A percentile compares a stretch with the other conserved stretches of the same genome.
phyloP scores from a whole-genome alignment of 1,140 invertebrate genomes.

The Belonocnema kinseyi region DNA sequence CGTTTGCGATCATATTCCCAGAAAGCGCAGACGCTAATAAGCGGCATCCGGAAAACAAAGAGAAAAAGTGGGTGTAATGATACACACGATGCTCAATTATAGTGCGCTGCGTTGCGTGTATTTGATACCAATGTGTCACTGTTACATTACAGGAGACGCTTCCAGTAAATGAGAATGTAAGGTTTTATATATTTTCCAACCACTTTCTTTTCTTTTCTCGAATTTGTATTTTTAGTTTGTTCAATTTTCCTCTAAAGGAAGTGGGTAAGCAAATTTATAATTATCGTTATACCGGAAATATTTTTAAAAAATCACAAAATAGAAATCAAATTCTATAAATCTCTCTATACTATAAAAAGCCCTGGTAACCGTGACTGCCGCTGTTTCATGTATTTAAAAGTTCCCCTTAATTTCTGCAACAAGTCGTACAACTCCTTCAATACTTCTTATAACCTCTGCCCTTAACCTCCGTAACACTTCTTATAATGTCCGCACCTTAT shows the following conservation, averaged over 20 bases:
- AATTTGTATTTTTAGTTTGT: neutral
- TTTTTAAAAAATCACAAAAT: too few species aligned
- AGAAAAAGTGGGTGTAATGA: conserved; percentile 47
- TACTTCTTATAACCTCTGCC: too few species aligned
- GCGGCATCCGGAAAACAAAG: conserved; percentile 31
- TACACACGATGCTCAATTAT: conserved; percentile 55
- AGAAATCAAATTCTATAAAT: too few species aligned
- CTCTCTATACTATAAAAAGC: too few species aligned
- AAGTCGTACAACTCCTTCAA: too few species aligned
- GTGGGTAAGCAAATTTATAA: too few species aligned
- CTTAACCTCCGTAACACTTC: too few species aligned
- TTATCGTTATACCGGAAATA: too few species aligned
- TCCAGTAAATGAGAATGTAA: conserved; percentile 14
- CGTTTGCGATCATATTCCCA: neutral
- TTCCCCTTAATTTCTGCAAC: too few species aligned
- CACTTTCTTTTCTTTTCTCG: neutral
- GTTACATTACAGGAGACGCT: neutral
- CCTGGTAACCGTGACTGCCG: too few species aligned
- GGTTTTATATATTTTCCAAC: neutral
- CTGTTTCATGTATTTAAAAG: too few species aligned
- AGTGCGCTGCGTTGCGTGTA: conserved; percentile 59
- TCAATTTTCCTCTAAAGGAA: neutral
- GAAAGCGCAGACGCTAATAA: conserved; percentile 19
- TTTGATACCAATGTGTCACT: conserved; percentile 53
- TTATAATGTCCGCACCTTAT: too few species aligned